These are phyloP conservation scores for Phalloptychus januarius DNA, from an alignment of 2,797 vertebrate species.

Conservation along the genomic window DNA sequence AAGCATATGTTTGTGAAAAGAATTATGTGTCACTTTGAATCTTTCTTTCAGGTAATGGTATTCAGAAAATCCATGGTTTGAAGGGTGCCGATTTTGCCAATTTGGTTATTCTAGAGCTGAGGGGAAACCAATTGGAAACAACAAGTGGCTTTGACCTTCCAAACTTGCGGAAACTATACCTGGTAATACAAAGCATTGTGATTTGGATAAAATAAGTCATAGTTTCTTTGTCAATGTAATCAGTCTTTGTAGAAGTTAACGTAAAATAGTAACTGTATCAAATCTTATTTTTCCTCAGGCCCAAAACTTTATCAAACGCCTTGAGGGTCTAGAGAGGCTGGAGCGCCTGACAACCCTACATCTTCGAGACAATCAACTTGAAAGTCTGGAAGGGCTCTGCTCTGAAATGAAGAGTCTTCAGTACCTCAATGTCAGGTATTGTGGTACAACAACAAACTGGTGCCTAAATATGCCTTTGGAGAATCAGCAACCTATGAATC, in stretches of 20 bases:
- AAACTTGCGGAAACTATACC: conserved; percentile 85
- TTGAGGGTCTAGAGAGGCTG: conserved; percentile 86
- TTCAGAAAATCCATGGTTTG: conserved; percentile 78
- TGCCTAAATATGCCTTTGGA: neutral
- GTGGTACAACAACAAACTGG: neutral
- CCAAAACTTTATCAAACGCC: conserved; percentile 83
- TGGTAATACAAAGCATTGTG: conserved; percentile 77
- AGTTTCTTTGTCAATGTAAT: neutral
- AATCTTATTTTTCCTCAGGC: conserved; percentile 76
- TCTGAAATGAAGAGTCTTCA: conserved; percentile 86
- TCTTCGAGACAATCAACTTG: conserved; percentile 90
- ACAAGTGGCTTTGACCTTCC: conserved; percentile 87
- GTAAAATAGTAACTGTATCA: neutral
- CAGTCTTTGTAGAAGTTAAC: neutral
- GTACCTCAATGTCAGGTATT: conserved; percentile 86
- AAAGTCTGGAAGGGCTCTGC: conserved; percentile 85
- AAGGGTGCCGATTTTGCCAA: conserved; percentile 77
- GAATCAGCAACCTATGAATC: neutral
- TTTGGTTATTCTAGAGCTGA: conserved; percentile 88
- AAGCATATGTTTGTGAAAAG: neutral
- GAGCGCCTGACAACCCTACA: conserved; percentile 85
- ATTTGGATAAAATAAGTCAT: conserved; percentile 68
- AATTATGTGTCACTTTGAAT: conserved; percentile 11
- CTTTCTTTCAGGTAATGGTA: conserved; percentile 83
- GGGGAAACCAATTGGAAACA: conserved; percentile 85